Percentiles rank a stretch among this genome's conserved stretches.
These are phyloP conservation scores for Caenorhabditis remanei DNA, from an alignment of 1,140 invertebrate species.

Conservation along the genomic window DNA sequence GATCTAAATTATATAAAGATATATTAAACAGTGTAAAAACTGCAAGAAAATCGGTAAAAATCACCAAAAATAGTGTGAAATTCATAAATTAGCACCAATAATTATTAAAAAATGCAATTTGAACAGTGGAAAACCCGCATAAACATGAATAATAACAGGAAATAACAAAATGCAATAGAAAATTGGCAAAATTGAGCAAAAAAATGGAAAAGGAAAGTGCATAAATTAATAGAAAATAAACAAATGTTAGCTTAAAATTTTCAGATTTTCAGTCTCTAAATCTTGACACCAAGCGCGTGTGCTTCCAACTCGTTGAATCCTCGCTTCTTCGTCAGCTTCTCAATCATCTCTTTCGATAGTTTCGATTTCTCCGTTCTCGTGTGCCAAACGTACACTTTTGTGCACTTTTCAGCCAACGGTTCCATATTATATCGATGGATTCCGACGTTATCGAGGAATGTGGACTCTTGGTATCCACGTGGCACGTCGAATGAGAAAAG, in stretches of 20 bases:
- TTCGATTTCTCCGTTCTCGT: constrained; percentile 72
- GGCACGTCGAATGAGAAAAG: constrained; percentile 72
- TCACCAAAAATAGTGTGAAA: too few species aligned
- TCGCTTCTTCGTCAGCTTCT: constrained; percentile 18
- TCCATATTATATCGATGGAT: constrained; percentile 70
- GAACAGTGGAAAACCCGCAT: neutral
- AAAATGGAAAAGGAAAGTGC: neutral
- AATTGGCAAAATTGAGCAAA: constrained; percentile 12
- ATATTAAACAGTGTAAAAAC: too few species aligned
- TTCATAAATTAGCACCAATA: neutral
- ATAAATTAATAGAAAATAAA: neutral
- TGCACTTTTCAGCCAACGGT: constrained; percentile 73
- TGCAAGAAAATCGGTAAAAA: too few species aligned
- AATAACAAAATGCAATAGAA: constrained; percentile 42
- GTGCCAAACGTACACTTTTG: constrained; percentile 77
- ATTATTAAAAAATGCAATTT: constrained; percentile 1
- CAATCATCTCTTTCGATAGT: constrained; percentile 56
- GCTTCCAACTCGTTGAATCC: constrained; percentile 54
- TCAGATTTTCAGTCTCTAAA: neutral
- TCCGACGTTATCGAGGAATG: constrained; percentile 69
- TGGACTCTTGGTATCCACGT: constrained; percentile 73
- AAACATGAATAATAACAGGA: neutral
- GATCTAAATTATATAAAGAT: too few species aligned
- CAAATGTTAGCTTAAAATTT: too few species aligned
- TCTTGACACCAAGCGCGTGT: constrained; percentile 45